Evolutionary conservation across 2,888 invertebrate genomes (phyloP).

Genomic region (Drosophila nr. perissopoda): DNA sequence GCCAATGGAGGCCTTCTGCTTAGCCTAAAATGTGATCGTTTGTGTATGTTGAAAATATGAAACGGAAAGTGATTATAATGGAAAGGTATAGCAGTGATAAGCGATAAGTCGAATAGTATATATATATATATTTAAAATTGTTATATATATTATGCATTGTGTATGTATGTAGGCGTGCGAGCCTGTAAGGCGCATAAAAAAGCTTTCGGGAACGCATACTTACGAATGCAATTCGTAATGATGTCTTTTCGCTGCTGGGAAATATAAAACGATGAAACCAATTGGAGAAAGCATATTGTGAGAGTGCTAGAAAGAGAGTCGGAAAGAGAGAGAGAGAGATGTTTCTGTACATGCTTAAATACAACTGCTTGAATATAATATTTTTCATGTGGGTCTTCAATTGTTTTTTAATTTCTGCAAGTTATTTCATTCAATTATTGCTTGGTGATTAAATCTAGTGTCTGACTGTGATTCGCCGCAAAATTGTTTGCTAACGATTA

Average conservation of each 20-base stretch:
- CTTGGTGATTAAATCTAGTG: conserved; percentile 6
- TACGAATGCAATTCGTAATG: not conserved
- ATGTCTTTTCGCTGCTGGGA: not conserved
- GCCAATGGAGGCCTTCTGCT: not conserved
- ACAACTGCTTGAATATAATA: not conserved
- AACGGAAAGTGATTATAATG: not conserved
- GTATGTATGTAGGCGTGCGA: no score
- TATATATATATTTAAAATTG: not conserved
- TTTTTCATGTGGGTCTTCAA: not conserved
- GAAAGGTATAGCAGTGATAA: not conserved
- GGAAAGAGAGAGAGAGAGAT: not conserved
- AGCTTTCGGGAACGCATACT: no score
- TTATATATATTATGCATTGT: not conserved
- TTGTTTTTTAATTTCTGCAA: conserved; percentile 3
- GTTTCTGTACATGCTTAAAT: not conserved
- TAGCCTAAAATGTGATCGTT: not conserved
- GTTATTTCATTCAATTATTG: not conserved
- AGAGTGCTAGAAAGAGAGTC: not conserved
- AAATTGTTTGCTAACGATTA: conserved; percentile 55
- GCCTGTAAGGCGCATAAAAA: no score
- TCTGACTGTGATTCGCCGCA: conserved; percentile 38
- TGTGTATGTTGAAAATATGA: not conserved
- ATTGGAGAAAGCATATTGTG: no score
- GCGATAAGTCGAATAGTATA: not conserved
- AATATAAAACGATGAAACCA: no score